phyloP scores from a whole-genome alignment of 53 echinoderm and acorn worm genomes.

The Apostichopus leukothele region DNA sequence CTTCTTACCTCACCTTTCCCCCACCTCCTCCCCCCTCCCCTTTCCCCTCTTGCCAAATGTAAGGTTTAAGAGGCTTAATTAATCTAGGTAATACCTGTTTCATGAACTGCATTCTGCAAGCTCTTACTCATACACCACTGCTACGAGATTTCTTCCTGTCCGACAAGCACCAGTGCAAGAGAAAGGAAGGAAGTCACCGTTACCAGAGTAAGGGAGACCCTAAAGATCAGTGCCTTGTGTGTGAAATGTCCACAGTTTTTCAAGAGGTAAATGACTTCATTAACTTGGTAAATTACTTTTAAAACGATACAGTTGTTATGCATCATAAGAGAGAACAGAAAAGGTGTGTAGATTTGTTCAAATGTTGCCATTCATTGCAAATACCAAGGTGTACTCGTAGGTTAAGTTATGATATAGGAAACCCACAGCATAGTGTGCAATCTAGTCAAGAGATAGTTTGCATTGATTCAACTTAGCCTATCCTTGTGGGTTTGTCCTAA shows the following conservation, averaged over 20 bases:
- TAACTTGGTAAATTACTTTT: too few relatives aligned
- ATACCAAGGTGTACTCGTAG: too few relatives aligned
- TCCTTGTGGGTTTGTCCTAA: too few relatives aligned
- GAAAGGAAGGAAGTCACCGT: conserved; percentile 34
- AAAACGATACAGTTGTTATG: too few relatives aligned
- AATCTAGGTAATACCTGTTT: conserved; percentile 98
- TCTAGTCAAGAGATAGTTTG: too few relatives aligned
- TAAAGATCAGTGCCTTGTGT: conserved; percentile 94
- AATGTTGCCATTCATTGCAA: too few relatives aligned
- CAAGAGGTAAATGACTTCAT: conserved; percentile 75
- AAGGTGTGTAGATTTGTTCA: too few relatives aligned
- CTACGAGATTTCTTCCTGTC: conserved; percentile 97
- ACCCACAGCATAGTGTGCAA: too few relatives aligned
- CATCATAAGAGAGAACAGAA: too few relatives aligned
- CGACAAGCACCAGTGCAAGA: conserved; percentile 85
- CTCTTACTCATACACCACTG: conserved; percentile 91
- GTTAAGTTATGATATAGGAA: too few relatives aligned
- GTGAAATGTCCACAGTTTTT: conserved; percentile 97
- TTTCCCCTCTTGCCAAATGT: neutral
- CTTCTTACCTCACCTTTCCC: neutral
- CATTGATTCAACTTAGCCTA: too few relatives aligned
- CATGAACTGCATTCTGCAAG: conserved; percentile 99
- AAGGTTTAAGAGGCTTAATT: conserved; percentile 93
- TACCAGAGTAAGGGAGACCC: conserved; percentile 38
- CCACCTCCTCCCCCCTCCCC: neutral